Evolutionary conservation across 2,797 vertebrate genomes (phyloP), one percentile per base, ranked within the genome.

Genomic region (Lagodon rhomboides): DNA sequence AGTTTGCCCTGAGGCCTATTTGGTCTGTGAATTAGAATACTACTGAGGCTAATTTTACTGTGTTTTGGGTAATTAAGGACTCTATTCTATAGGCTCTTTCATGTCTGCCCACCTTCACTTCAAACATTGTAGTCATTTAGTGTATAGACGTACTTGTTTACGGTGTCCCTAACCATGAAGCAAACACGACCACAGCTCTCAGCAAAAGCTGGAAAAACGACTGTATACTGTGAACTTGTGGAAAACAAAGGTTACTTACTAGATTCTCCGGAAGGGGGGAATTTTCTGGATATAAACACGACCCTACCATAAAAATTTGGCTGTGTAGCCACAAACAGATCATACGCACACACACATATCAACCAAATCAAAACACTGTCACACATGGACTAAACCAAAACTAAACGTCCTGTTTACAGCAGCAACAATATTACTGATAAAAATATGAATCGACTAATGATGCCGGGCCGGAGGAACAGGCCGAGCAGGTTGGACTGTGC

Each of bases 361-460:
- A 5, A 51, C 47, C 22, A 67, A 71, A 81, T 82, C 58, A 34
- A 93, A 88, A 92, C 68, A 80, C 18, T 0, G 75, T 12, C 65
- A 80, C 0, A 46, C 82, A 80, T 50, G 80, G 49, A 66, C 70
- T 51, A 79, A 55, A 76, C 61, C 60, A 73, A 62, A 80, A 73
- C 83, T 50, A 9, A 61, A 80, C 4, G 1, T 22, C 64, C 60
- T 93, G 89, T 93, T 91, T 91, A 89, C 71, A 92, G 83, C 77
- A 84, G 66, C 78, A 93, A 91, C 91, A 93, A 79, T 72, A 80
- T 87, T 47, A 71, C 78, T 82, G 74, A 90, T 83, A 70, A 61
- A 61, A 77, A 80, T 88, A 88, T 86, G 75, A 84, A 85, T 87
- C 80, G 56, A 83, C 51, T 89, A 70, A 89, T 85, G 84, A 75